Evolutionary conservation across 2,888 invertebrate genomes (phyloP).

Genomic region (Sinodicranocentrus sp.): DNA sequence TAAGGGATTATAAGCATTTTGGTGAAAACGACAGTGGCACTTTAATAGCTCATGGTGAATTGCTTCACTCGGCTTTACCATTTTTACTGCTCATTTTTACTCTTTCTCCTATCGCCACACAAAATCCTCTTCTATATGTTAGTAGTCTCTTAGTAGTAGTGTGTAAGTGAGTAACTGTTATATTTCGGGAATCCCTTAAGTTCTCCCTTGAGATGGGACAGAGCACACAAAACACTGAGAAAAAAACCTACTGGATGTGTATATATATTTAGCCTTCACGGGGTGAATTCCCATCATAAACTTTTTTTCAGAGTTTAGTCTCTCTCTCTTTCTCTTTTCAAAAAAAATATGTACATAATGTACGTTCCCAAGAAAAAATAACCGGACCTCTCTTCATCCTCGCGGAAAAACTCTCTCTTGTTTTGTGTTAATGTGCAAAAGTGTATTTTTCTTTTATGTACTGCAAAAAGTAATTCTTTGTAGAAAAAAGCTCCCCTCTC

Average conservation of each 20-base stretch:
- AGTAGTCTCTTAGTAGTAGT: too few relatives aligned
- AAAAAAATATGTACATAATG: not conserved
- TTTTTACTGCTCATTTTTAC: conserved; percentile 1
- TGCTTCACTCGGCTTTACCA: not conserved
- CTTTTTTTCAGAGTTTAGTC: not conserved
- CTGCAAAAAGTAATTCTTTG: conserved; percentile 15
- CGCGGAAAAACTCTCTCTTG: not conserved
- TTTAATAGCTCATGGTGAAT: not conserved
- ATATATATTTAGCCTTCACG: not conserved
- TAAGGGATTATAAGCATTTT: too few relatives aligned
- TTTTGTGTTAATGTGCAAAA: conserved; percentile 21
- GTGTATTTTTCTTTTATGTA: conserved; percentile 32
- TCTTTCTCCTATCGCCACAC: too few relatives aligned
- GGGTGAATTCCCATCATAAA: conserved; percentile 12
- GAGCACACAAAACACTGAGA: not conserved
- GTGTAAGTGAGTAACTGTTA: too few relatives aligned
- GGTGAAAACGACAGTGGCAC: not conserved
- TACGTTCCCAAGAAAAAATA: not conserved
- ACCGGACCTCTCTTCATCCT: not conserved
- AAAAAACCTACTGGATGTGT: not conserved
- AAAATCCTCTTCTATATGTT: too few relatives aligned
- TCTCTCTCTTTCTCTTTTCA: not conserved
- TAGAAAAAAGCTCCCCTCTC: not conserved
- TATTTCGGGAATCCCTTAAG: conserved; percentile 20
- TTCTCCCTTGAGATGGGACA: conserved; percentile 11